Evolutionary conservation across 1,140 invertebrate species (phyloP).

Genomic region (Metopolophium dirhodum): DNA sequence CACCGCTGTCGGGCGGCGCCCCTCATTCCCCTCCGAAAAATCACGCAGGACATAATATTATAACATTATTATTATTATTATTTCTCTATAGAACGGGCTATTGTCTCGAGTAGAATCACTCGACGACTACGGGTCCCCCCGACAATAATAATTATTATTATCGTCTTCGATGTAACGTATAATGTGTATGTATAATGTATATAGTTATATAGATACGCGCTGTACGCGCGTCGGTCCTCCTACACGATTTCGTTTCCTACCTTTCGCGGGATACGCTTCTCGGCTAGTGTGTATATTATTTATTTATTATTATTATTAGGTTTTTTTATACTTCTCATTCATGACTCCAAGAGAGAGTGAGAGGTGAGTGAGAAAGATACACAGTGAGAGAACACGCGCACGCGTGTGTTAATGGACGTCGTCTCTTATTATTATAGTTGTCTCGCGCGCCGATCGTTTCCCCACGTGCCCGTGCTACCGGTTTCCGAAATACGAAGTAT

Average conservation of each 20-base stretch:
- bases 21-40: neutral
- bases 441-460: constrained; percentile 12
- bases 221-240: constrained; percentile 18
- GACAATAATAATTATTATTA: constrained; percentile 34
- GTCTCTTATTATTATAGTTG: neutral
- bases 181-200: neutral
- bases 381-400: neutral
- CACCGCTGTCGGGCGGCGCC: neutral
- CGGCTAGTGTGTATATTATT: neutral
- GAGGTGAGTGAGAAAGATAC: neutral
- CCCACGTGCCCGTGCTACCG: constrained; percentile 38
- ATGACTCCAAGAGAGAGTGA: neutral
- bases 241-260: constrained; percentile 24
- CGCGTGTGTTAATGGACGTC: constrained; percentile 37
- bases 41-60: constrained; percentile 26
- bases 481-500: constrained; percentile 39
- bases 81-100: constrained; percentile 8
- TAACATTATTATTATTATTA: neutral
- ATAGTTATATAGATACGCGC: neutral
- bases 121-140: neutral
- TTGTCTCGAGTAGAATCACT: constrained; percentile 21
- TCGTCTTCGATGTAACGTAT: constrained; percentile 14
- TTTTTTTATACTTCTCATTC: constrained; percentile 36
- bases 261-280: neutral
- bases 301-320: neutral